A percentile compares a stretch with the other conserved stretches of the same genome.
These are phyloP conservation scores for Hemicentrotus pulcherrimus DNA, from an alignment of 35 echinoderm and acorn worm genomes.

Conservation along the genomic window DNA sequence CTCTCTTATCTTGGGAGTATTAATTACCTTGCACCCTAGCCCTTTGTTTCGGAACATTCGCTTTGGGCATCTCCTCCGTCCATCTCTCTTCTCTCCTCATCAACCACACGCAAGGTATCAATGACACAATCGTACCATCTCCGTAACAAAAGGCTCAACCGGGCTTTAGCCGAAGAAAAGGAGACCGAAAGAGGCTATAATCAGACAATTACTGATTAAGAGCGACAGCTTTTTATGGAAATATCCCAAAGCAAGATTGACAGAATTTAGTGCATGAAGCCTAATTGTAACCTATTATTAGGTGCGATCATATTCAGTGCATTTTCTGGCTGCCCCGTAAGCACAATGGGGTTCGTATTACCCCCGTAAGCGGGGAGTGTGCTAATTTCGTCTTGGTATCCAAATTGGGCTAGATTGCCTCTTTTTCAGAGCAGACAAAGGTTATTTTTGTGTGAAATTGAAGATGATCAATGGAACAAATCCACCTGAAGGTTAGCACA, in stretches of 20 bases:
- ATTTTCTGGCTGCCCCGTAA: neutral
- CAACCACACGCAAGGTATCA: neutral
- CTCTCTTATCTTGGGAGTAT: neutral
- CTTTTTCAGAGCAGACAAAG: neutral
- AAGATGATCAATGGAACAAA: neutral
- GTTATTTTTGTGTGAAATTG: neutral
- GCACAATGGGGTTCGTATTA: neutral
- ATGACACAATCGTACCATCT: neutral
- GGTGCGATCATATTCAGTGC: neutral
- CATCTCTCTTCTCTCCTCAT: neutral
- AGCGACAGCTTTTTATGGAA: neutral
- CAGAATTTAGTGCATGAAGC: neutral
- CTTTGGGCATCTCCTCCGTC: neutral
- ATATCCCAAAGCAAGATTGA: slow-evolving; percentile 7
- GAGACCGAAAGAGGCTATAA: neutral
- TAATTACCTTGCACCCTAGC: neutral
- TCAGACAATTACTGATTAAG: slow-evolving; percentile 14
- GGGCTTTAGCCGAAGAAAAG: neutral
- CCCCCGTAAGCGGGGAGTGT: neutral
- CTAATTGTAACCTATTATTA: neutral
- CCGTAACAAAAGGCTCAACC: slow-evolving; percentile 7
- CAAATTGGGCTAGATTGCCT: neutral
- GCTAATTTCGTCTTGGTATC: neutral
- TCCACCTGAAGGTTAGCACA: neutral
- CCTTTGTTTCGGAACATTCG: neutral